These are phyloP conservation scores for Chaetogeoica ovagalla DNA, from an alignment of 2,888 invertebrate genomes.

Conservation along the genomic window DNA sequence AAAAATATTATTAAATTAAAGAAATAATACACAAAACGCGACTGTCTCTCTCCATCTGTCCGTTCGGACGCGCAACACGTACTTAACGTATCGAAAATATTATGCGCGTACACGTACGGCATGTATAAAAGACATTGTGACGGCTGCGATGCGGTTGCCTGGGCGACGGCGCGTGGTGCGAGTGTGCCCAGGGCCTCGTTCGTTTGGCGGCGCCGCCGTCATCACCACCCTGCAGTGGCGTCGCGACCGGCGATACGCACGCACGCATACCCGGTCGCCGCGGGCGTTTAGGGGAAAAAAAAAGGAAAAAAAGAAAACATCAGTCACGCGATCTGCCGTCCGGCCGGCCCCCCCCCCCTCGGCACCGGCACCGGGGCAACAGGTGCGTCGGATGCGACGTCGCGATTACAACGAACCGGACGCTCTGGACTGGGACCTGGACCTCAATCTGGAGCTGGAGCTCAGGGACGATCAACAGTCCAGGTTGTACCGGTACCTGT, in stretches of 20 bases:
- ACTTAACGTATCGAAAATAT: too few species aligned
- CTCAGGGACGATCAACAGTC: conserved; percentile 53
- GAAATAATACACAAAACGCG: too few species aligned
- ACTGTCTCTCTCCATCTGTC: too few species aligned
- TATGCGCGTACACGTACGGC: not conserved
- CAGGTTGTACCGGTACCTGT: conserved; percentile 55
- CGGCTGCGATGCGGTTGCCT: conserved; percentile 30
- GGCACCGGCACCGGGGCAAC: too few species aligned
- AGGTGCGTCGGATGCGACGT: conserved; percentile 39
- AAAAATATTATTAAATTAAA: too few species aligned
- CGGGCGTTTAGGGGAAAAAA: too few species aligned
- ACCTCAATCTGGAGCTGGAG: conserved; percentile 55
- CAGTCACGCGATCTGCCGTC: not conserved
- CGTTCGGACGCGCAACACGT: conserved; percentile 20
- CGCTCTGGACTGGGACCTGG: conserved; percentile 56
- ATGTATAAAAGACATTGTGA: too few species aligned
- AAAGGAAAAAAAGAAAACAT: too few species aligned
- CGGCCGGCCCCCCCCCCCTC: too few species aligned
- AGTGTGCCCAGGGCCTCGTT: conserved; percentile 31
- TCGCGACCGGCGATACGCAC: conserved; percentile 45
- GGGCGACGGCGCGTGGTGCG: conserved; percentile 5
- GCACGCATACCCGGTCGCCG: not conserved
- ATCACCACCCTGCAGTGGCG: conserved; percentile 41
- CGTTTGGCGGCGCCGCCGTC: conserved; percentile 35
- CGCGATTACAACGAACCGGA: conserved; percentile 48